Base-by-base conservation (phyloP, 2,113 vertebrate genomes). In the Ia io region DNA sequence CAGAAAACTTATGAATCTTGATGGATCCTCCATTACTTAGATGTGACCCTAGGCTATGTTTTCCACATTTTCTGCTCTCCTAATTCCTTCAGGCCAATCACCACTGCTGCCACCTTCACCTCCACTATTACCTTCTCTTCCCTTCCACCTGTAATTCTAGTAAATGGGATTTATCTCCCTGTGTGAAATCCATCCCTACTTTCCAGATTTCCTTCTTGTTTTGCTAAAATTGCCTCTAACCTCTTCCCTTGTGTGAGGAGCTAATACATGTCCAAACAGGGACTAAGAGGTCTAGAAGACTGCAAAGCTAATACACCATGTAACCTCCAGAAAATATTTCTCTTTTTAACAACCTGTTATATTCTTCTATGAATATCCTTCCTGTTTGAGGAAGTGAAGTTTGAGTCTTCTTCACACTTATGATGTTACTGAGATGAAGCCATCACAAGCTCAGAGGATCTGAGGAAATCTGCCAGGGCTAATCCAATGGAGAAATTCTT, bases 391-490 rank as follows among this genome's bases (percentile, higher is more conserved):
- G 56, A 86, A 93, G 32, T 78, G 49, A 67, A 22, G 13, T 0
- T 6, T 73, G 40, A 87, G 51, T 49, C 82, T 67, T 88, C 11
- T 67, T 76, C 0, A 0, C 1, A 83, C 14, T 11, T 76, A 70
- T 82, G 28, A 69, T 90, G 56, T 37, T 32, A 87, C 82, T 67
- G 87, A 96, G 53, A 37, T 74, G 37, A 84, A 56, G 5, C 73
- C 51, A 84, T 69, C 77, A 71, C 61, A 86, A 88, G 42, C 91
- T 97, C 89, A 90, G 67, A 80, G 76, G 85, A 97, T 32, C 73
- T 91, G 40, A 67, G 63, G 32, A 93, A 95, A 95, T 94, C 51
- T 83, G 47, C 47, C 6, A 0, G 44, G 23, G 61, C 59, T 56
- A 90, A 37, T 0, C 0, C 30, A 88, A 32, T 74, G 79, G 85